These are phyloP conservation scores for Cosmia trapezina DNA, from an alignment of 2,888 invertebrate genomes.

Conservation along the genomic window DNA sequence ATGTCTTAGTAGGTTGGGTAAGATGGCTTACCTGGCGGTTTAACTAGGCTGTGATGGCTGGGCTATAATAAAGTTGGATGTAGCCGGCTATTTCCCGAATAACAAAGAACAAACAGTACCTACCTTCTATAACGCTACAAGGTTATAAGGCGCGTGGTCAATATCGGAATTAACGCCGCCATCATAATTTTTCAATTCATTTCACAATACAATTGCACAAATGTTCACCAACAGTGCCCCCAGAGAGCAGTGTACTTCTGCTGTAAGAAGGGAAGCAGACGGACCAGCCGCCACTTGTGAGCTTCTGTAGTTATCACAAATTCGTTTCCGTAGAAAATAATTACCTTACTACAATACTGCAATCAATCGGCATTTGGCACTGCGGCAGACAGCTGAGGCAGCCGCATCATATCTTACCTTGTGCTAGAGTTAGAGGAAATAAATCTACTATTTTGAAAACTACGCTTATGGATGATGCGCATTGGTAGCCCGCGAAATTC, in stretches of 20 bases:
- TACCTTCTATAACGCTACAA: too few species aligned
- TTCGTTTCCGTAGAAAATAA: not conserved
- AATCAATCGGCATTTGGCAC: not conserved
- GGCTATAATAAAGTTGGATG: too few species aligned
- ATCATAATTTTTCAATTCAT: too few species aligned
- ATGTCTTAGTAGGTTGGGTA: slow-evolving; percentile 33
- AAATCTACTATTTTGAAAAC: not conserved
- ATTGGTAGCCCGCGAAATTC: too few species aligned
- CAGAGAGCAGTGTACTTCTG: not conserved
- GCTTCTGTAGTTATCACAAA: not conserved
- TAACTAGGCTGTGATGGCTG: not conserved
- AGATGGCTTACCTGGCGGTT: slow-evolving; percentile 7
- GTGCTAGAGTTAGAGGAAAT: not conserved
- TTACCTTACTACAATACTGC: not conserved
- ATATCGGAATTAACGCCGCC: too few species aligned
- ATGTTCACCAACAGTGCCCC: too few species aligned
- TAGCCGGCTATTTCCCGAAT: not conserved
- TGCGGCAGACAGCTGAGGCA: not conserved
- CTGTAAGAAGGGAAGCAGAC: not conserved
- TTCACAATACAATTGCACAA: too few species aligned
- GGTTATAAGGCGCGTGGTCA: too few species aligned
- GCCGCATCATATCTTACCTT: not conserved
- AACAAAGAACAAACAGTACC: not conserved
- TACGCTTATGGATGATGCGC: too few species aligned
- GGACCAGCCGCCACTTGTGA: too few species aligned